A percentile compares a stretch with the other conserved stretches of the same genome.
These are phyloP conservation scores for Amiota minor DNA, from an alignment of 2,888 invertebrate genomes.

Conservation along the genomic window DNA sequence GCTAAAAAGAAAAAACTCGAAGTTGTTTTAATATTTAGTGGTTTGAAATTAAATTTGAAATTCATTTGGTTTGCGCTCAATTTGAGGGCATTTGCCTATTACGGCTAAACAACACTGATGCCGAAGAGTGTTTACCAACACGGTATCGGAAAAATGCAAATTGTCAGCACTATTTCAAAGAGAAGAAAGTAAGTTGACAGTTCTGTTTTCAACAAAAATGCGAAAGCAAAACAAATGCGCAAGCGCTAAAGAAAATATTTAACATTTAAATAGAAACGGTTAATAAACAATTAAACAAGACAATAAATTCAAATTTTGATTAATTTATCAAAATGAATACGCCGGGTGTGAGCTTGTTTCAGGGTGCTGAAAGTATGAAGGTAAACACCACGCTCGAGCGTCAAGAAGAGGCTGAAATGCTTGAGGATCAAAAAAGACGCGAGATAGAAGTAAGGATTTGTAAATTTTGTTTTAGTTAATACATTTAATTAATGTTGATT, in stretches of 20 bases:
- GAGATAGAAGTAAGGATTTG: slow-evolving; percentile 77
- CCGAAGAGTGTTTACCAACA: background rate
- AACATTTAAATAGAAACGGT: slow-evolving; percentile 7
- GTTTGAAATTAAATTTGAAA: slow-evolving; percentile 15
- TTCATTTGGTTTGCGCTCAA: background rate
- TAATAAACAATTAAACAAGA: background rate
- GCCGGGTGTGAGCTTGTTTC: slow-evolving; percentile 82
- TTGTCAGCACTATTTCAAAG: too few relatives aligned
- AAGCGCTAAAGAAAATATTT: slow-evolving; percentile 37
- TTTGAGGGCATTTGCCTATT: background rate
- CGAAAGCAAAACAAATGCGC: slow-evolving; percentile 35
- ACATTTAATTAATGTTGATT: slow-evolving; percentile 23
- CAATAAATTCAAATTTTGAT: background rate
- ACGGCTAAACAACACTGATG: background rate
- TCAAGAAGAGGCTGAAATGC: slow-evolving; percentile 81
- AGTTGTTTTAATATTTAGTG: slow-evolving; percentile 48
- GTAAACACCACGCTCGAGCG: slow-evolving; percentile 79
- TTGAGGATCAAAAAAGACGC: slow-evolving; percentile 80
- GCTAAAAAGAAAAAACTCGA: slow-evolving; percentile 45
- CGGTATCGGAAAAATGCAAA: too few relatives aligned
- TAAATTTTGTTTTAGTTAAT: slow-evolving; percentile 8
- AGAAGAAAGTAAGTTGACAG: too few relatives aligned
- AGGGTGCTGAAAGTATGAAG: slow-evolving; percentile 79
- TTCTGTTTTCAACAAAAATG: too few relatives aligned
- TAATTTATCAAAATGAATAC: slow-evolving; percentile 74